Base-by-base conservation (phyloP, 2,888 invertebrate species). In the Nomada fabriciana region DNA sequence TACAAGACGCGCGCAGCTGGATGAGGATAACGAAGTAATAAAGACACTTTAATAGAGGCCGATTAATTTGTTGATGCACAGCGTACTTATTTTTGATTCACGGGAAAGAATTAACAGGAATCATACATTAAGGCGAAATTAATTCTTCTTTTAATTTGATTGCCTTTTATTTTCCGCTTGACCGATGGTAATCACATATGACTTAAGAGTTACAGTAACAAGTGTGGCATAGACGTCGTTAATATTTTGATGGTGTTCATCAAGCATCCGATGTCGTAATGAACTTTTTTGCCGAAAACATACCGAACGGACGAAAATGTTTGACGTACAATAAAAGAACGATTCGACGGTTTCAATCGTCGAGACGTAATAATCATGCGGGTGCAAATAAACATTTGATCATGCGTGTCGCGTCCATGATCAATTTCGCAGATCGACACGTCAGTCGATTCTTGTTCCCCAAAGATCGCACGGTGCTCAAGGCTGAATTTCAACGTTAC, bases 401-500 rank as follows among this genome's bases (percentile, higher is more conserved):
- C n/a, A 11, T 13, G 13, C 9, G 2, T 4, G 59, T 50, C 47
- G 15, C 9, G 29, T 47, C n/a, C 20, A 20, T 5, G 43, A 70
- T 60, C 10, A 59, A 71, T 75, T 73, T 83, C 72, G 55, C 71
- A 53, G 74, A 76, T 63, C 43, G 57, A 72, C 70, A 57, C 43
- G 47, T 50, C 61, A 53, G 47, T 64, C 61, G 64, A 71, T 72
- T 65, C 73, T 15, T 10, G 29, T 74, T 77, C 64, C 71, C 82
- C 72, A 76, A 81, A 76, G 82, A 88, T 88, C 84, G 47, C 60
- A 85, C 82, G 80, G 77, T 80, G 80, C 23, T 80, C 85, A 88
- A 88, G 87, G 87, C 81, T 86, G 74, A 69, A 63, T 74, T 60
- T 65, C 53, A 57, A 9, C n/a, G 57, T 84, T 84, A 80, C 73